Conservation (phyloP, 2,888 invertebrate genomes). For the Erpobdella octoculata region DNA sequence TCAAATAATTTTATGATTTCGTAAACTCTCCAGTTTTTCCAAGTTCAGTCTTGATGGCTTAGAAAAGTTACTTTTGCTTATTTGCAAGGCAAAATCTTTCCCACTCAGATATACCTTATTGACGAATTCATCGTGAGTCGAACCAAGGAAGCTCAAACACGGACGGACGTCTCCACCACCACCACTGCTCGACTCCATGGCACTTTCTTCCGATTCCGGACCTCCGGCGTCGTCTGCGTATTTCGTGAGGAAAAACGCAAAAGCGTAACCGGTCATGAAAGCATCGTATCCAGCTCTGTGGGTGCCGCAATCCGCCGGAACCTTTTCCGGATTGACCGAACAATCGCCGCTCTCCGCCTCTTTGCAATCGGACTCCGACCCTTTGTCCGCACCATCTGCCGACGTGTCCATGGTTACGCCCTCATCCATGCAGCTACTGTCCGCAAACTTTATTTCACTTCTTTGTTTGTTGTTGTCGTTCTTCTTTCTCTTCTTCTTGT, state of each 20-base stretch:
- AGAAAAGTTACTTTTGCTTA: conserved; percentile 48
- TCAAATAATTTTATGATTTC: background rate
- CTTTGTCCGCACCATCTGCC: background rate
- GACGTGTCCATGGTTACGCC: background rate
- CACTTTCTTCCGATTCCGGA: background rate
- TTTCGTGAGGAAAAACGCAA: conserved; percentile 44
- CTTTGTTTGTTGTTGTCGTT: conserved; percentile 31
- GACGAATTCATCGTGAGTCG: conserved; percentile 39
- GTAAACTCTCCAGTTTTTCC: background rate
- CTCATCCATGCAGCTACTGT: background rate
- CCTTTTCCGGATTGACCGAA: background rate
- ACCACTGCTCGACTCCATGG: too few relatives aligned
- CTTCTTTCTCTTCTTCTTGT: too few relatives aligned
- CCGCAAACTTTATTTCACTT: background rate
- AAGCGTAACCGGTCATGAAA: conserved; percentile 53
- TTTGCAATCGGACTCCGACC: background rate
- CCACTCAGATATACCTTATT: conserved; percentile 51
- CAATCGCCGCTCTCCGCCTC: background rate
- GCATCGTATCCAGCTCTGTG: conserved; percentile 54
- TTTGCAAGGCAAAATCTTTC: conserved; percentile 50
- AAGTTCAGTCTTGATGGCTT: conserved; percentile 46
- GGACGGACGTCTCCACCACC: too few relatives aligned
- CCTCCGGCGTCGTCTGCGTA: conserved; percentile 24
- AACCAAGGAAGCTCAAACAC: too few relatives aligned
- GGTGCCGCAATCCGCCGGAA: conserved; percentile 37